Percentiles rank a stretch among this genome's conserved stretches.
Conservation (phyloP, 2,888 invertebrate genomes). For the Glyphotaelius pellucidus region DNA sequence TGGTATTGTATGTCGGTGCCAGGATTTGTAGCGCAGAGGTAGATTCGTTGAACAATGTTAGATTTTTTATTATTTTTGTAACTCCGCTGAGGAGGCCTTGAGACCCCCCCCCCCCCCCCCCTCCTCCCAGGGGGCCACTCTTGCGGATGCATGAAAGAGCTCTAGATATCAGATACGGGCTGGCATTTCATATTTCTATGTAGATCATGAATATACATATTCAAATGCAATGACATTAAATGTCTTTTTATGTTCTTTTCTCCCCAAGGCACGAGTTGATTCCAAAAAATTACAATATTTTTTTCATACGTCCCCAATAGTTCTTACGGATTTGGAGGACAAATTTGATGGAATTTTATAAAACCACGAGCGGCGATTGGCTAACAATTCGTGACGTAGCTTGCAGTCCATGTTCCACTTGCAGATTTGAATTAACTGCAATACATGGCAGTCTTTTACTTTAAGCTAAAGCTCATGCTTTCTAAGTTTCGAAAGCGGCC, state of each 20-base stretch:
- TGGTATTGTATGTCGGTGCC: not conserved
- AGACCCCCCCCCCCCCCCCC: too few relatives aligned
- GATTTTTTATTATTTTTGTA: not conserved
- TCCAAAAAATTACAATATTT: not conserved
- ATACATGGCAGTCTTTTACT: too few relatives aligned
- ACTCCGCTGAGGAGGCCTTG: not conserved
- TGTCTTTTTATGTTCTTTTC: not conserved
- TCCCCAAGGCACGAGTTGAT: not conserved
- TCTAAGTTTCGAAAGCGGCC: too few relatives aligned
- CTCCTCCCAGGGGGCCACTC: too few relatives aligned
- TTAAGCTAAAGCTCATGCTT: too few relatives aligned
- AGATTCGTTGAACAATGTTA: not conserved
- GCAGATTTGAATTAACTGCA: too few relatives aligned
- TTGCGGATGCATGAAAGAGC: not conserved
- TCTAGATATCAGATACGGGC: not conserved
- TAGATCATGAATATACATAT: not conserved
- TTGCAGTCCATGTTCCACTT: too few relatives aligned
- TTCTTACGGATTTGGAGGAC: not conserved
- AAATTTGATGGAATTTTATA: not conserved
- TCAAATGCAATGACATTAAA: not conserved
- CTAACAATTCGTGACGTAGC: too few relatives aligned
- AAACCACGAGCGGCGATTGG: too few relatives aligned
- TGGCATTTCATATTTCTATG: not conserved
- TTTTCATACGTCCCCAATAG: not conserved
- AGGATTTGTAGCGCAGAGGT: not conserved